phyloP scores from a whole-genome alignment of 2,888 invertebrate genomes.

The Tenodera sinensis region DNA sequence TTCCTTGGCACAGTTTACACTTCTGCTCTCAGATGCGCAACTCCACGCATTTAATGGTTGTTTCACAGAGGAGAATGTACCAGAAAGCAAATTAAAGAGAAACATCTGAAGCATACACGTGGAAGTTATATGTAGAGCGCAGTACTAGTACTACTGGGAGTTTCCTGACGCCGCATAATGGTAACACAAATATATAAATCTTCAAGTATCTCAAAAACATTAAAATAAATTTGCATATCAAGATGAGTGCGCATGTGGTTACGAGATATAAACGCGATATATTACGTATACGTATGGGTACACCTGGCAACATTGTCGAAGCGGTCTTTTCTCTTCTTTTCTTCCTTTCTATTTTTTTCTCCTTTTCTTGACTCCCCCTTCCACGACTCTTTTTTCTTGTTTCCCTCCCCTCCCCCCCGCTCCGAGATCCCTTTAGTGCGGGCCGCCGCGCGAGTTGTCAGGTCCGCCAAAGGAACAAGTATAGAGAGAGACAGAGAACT shows the following conservation, averaged over 20 bases:
- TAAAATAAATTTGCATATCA: neutral
- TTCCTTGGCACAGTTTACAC: neutral
- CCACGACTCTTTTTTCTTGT: slow-evolving; percentile 5
- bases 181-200: neutral
- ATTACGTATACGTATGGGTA: neutral
- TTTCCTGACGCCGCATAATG: neutral
- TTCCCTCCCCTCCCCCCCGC: slow-evolving; percentile 5
- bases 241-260: neutral
- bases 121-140: neutral
- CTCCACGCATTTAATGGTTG: neutral
- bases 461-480: slow-evolving; percentile 30
- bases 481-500: neutral
- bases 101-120: neutral
- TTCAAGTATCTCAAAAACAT: neutral
- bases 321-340: slow-evolving; percentile 26
- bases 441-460: slow-evolving; percentile 29
- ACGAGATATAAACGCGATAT: neutral
- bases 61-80: no score
- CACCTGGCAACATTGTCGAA: slow-evolving; percentile 30
- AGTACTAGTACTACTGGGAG: no score
- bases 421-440: slow-evolving; percentile 24
- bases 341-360: slow-evolving; percentile 19
- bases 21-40: neutral
- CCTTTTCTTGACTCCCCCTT: slow-evolving; percentile 1
- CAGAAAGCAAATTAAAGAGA: neutral